Percentiles rank a stretch among this genome's conserved stretches.
Evolutionary conservation across 1,140 invertebrate genomes (phyloP).

Genomic region (Acyrthosiphon pisum): DNA sequence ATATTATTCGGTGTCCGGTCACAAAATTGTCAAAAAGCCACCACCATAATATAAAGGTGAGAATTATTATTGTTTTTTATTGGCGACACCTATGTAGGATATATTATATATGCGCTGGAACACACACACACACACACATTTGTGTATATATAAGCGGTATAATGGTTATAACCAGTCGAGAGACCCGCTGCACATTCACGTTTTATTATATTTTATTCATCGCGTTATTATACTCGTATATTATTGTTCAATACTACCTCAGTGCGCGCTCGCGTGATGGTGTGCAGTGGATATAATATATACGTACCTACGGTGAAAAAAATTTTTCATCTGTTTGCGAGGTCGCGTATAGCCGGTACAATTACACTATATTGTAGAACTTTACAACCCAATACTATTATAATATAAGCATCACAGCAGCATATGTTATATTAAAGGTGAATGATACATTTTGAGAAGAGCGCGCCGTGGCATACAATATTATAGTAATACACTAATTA

Average conservation of each 20-base stretch:
- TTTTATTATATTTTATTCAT: conserved; percentile 36
- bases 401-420: not conserved
- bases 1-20: conserved; percentile 23
- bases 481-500: no score
- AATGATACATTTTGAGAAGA: not conserved
- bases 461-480: not conserved
- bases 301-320: not conserved
- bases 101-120: not conserved
- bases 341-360: not conserved
- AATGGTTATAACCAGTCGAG: conserved; percentile 19
- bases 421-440: not conserved
- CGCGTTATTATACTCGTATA: conserved; percentile 24
- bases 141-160: not conserved
- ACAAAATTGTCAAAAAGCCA: conserved; percentile 29
- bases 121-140: conserved; percentile 5
- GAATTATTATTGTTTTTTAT: conserved; percentile 43
- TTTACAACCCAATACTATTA: not conserved
- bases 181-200: not conserved
- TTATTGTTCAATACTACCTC: not conserved
- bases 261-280: not conserved
- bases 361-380: not conserved
- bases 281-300: not conserved
- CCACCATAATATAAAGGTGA: conserved; percentile 24
- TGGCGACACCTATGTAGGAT: not conserved
- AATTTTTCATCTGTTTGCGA: not conserved